These are phyloP conservation scores for Unio delphinus DNA, from an alignment of 2,888 invertebrate genomes.

Conservation along the genomic window DNA sequence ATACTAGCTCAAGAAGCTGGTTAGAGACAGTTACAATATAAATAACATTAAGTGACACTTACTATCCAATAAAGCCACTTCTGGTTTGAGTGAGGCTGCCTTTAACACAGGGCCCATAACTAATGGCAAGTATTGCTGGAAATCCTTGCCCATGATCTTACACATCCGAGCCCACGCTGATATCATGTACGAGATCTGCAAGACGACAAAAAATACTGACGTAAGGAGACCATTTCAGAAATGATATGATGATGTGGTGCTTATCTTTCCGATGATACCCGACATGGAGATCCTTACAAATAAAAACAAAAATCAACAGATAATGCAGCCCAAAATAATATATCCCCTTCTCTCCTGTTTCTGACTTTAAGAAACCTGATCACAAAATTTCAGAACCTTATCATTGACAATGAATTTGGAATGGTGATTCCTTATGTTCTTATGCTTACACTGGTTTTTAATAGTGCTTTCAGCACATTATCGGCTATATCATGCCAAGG, in stretches of 20 bases:
- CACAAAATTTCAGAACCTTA: not conserved
- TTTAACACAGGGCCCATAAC: constrained; percentile 96
- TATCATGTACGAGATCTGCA: constrained; percentile 91
- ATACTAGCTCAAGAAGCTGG: not conserved
- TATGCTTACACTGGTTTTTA: too few species aligned
- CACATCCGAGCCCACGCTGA: constrained; percentile 99
- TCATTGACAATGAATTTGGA: not conserved
- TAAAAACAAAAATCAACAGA: too few species aligned
- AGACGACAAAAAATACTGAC: not conserved
- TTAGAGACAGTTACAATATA: not conserved
- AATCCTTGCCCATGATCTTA: constrained; percentile 89
- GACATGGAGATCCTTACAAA: too few species aligned
- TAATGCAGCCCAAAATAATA: too few species aligned
- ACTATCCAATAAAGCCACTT: constrained; percentile 90
- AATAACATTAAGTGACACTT: constrained; percentile 70
- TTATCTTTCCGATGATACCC: too few species aligned
- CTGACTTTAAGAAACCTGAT: constrained; percentile 1
- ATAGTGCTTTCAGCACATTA: too few species aligned
- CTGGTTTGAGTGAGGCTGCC: constrained; percentile 93
- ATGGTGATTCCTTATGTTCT: too few species aligned
- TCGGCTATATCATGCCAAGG: too few species aligned
- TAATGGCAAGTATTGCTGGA: constrained; percentile 91
- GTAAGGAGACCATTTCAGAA: too few species aligned
- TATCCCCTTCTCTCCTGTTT: too few species aligned
- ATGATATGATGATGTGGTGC: too few species aligned